Evolutionary conservation across 2,113 vertebrate genomes (phyloP), one percentile per base, ranked within the genome.

Genomic region (Albula glossodonta): DNA sequence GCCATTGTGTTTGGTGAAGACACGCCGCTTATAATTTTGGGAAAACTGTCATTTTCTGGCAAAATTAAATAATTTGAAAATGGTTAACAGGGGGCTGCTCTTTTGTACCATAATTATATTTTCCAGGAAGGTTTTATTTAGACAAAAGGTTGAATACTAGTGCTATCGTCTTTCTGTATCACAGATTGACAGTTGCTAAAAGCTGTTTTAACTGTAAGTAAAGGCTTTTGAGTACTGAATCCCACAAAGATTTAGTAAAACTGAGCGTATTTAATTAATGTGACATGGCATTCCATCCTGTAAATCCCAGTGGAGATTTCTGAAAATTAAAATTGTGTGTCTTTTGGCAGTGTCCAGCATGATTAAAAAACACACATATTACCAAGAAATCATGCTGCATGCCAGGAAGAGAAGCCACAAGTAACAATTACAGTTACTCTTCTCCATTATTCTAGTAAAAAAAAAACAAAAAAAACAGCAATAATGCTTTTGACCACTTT

Each of bases 401-500:
- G 31, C 31, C 31, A 41, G 31, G 31, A 41, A 41, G 31, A 41
- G n/a, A n/a, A n/a, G 70, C 70, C 70, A 19, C 70, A 79, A 48
- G 31, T 49, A 79, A 48, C 78, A 50, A 79, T 79, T 50, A 50
- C 10, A 31, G 70, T 74, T 74, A 9, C n/a, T 22, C 22, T 31
- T 70, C 63, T 70, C 78, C 78, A 79, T 48, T 48, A 79, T 49
- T 17, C 78, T 13, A 79, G 78, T 74, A 79, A 79, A 79, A 79
- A 66, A 63, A 41, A 63, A 41, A 41, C 0, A 41, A 41, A 41
- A 56, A 56, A 78, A 78, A 78, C 78, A 52, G 51, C 51, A 78
- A 50, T 51, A 84, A 84, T 41, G 50, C 5, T 52, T 84, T 77
- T 77, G 70, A 70, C 70, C 66, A 77, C 83, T 74, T 51, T 84